These are phyloP conservation scores for Ranitomeya imitator DNA, from an alignment of 2,113 vertebrate species.

Conservation along the genomic window DNA sequence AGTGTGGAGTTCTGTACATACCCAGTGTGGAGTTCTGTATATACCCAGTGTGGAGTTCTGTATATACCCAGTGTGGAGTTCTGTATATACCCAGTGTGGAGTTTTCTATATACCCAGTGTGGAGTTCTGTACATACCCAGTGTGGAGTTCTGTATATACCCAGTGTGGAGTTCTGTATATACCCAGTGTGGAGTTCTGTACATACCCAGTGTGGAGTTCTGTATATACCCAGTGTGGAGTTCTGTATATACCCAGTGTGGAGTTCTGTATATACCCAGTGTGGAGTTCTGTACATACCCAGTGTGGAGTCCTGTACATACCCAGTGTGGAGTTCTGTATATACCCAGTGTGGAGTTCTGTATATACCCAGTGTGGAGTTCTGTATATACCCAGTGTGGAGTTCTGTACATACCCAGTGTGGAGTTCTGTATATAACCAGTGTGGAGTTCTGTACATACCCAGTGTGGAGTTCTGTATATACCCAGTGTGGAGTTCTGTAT, in stretches of 20 bases:
- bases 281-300: not conserved
- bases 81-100: not conserved
- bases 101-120: not conserved
- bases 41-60: not conserved
- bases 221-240: not conserved
- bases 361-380: not conserved
- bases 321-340: no score
- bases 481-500: not conserved
- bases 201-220: not conserved
- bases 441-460: not conserved
- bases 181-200: not conserved
- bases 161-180: not conserved
- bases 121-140: not conserved
- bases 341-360: not conserved
- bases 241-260: not conserved
- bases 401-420: not conserved
- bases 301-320: not conserved
- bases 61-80: not conserved
- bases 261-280: not conserved
- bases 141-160: not conserved
- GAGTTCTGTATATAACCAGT: no score
- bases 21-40: no score
- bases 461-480: not conserved
- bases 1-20: not conserved
- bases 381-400: not conserved